phyloP scores from a whole-genome alignment of 2,888 invertebrate species.

The Drosophila setosimentum region DNA sequence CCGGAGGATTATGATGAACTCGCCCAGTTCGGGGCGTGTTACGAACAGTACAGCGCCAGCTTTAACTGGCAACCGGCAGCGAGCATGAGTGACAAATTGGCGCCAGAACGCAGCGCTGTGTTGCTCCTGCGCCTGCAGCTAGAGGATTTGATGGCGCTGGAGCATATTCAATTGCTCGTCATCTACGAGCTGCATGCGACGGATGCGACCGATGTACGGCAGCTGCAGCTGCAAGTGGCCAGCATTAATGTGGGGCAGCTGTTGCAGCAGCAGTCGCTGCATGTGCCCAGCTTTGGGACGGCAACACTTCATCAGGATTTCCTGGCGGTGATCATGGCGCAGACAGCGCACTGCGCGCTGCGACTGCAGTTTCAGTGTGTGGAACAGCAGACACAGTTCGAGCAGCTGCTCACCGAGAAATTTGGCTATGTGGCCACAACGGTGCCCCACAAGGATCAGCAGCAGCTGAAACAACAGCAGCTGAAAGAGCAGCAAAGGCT shows the following conservation, averaged over 20 bases:
- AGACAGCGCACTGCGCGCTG: constrained; percentile 55
- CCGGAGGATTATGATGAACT: constrained; percentile 59
- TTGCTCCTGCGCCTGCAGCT: constrained; percentile 71
- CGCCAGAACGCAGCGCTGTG: constrained; percentile 78
- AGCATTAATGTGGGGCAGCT: constrained; percentile 50
- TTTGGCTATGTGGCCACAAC: constrained; percentile 53
- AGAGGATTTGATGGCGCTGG: constrained; percentile 40
- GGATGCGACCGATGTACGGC: constrained; percentile 3
- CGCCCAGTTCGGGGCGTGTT: constrained; percentile 67
- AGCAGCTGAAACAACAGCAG: neutral
- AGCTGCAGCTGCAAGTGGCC: constrained; percentile 54
- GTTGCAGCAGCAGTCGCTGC: constrained; percentile 50
- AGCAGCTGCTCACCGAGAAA: constrained; percentile 58
- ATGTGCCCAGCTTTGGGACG: constrained; percentile 62
- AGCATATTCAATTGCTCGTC: constrained; percentile 44
- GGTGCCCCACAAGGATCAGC: constrained; percentile 19
- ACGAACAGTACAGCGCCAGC: constrained; percentile 40
- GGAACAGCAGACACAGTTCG: constrained; percentile 50
- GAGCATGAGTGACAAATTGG: constrained; percentile 35
- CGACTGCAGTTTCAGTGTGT: constrained; percentile 46
- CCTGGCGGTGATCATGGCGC: constrained; percentile 73
- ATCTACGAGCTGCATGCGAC: constrained; percentile 46
- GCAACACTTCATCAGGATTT: constrained; percentile 79
- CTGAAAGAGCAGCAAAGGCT: neutral
- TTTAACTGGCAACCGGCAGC: constrained; percentile 47